Conservation (phyloP, 2,888 invertebrate genomes). For the Carabus problematicus region DNA sequence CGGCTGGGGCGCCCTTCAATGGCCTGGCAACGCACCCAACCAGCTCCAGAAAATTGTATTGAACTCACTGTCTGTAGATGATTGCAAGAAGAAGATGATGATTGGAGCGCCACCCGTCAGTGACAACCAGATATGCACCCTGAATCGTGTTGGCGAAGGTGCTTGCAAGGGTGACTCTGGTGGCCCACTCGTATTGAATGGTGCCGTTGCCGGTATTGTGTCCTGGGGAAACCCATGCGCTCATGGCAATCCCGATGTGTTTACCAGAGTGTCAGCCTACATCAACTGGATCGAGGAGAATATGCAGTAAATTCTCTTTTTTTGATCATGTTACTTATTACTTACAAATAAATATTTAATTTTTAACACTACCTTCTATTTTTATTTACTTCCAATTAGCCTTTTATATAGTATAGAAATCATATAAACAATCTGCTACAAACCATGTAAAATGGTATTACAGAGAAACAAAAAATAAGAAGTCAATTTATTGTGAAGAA, state of each 20-base stretch:
- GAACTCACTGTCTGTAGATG: conserved; percentile 60
- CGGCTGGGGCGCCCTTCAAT: conserved; percentile 55
- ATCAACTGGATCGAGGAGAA: conserved; percentile 57
- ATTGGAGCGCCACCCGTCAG: conserved; percentile 59
- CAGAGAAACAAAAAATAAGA: too few species aligned
- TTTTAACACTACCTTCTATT: not conserved
- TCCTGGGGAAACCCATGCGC: conserved; percentile 66
- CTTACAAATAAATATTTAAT: conserved; percentile 7
- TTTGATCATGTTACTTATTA: not conserved
- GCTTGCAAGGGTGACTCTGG: conserved; percentile 66
- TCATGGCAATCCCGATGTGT: conserved; percentile 64
- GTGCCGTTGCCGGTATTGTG: conserved; percentile 60
- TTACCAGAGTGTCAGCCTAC: conserved; percentile 61
- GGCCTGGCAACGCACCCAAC: conserved; percentile 63
- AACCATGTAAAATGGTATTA: too few species aligned
- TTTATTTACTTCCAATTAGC: not conserved
- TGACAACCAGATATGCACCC: conserved; percentile 65
- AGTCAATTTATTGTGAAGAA: too few species aligned
- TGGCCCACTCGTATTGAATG: conserved; percentile 59
- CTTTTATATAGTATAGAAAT: not conserved
- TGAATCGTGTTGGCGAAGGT: conserved; percentile 67
- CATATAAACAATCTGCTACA: too few species aligned
- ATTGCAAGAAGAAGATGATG: conserved; percentile 58
- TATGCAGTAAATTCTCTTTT: conserved; percentile 13
- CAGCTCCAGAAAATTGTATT: conserved; percentile 65